Evolutionary conservation across 2,113 vertebrate genomes (phyloP), one percentile per base, ranked within the genome.

Genomic region (Barbus barbus): DNA sequence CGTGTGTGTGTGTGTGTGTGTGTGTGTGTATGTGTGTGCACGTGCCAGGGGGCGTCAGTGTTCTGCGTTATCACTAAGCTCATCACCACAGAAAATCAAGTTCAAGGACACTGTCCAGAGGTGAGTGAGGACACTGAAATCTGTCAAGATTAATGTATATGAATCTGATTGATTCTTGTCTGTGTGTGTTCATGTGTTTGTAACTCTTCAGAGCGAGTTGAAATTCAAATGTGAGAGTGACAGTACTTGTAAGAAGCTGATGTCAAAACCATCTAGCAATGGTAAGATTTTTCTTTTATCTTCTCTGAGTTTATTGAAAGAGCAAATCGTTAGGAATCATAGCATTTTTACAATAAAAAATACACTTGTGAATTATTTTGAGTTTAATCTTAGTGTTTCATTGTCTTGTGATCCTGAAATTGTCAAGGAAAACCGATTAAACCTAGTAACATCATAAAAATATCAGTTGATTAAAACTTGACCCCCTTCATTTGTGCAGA

Each of bases 11-110:
- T 56, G 9, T 33, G 75, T 28, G 18, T 53, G 58, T 65, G 58
- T 75, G 28, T 60, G 20, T 61, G 60, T 31, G 33, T 58, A 71
- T 89, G 13, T 56, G 11, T 44, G 58, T 36, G 63, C 83, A 31
- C 84, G 56, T 48, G 53, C 16, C 89, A 98, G 97, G 97, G 97
- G 83, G 95, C 96, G 2, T 96, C 97, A 0, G 96, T 98, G 75
- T 97, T 98, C 86, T 97, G 97, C 88, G 94, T 97, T 90, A 96
- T 98, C 90, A 98, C 97, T 79, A 97, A 96, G 91, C 88, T 97
- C 91, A 97, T 97, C 61, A 93, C 93, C 1, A 98, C 97, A 0
- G 96, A 97, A 86, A 95, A 97, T 48, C 97, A 98, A 89, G 90
- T 91, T 18, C 97, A 97, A 92, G 96, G 95, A 53, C 84, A 91